Conservation (phyloP, 2,888 invertebrate species). For the Troides oblongomaculatus region DNA sequence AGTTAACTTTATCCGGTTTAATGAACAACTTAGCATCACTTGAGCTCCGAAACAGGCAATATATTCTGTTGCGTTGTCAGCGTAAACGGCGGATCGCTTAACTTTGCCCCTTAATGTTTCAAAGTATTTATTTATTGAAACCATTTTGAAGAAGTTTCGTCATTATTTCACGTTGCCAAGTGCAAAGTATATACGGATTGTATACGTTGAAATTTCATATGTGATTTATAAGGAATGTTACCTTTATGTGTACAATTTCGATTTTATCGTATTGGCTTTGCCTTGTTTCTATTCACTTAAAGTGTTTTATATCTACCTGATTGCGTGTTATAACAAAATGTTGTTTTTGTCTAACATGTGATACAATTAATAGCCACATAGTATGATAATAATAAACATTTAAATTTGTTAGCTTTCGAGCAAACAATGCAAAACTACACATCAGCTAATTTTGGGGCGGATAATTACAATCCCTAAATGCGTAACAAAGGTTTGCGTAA, state of each 20-base stretch:
- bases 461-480: slow-evolving; percentile 33
- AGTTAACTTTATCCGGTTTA: slow-evolving; percentile 22
- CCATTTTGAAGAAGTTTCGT: slow-evolving; percentile 30
- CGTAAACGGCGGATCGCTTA: slow-evolving; percentile 33
- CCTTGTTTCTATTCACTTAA: too few relatives aligned
- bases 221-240: neutral
- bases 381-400: neutral
- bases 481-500: slow-evolving; percentile 44
- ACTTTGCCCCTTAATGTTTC: slow-evolving; percentile 32
- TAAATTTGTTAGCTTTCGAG: slow-evolving; percentile 4
- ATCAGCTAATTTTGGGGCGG: slow-evolving; percentile 19
- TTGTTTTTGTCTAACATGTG: neutral
- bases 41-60: slow-evolving; percentile 25
- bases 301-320: neutral
- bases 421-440: slow-evolving; percentile 19
- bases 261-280: neutral
- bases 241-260: neutral
- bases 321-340: neutral
- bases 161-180: slow-evolving; percentile 21
- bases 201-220: slow-evolving; percentile 11
- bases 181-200: slow-evolving; percentile 14
- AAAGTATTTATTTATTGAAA: slow-evolving; percentile 34
- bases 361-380: slow-evolving; percentile 1
- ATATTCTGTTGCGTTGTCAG: slow-evolving; percentile 31
- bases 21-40: slow-evolving; percentile 26